Base-by-base conservation (phyloP, 2,888 invertebrate genomes). In the Oeneis ivallda region DNA sequence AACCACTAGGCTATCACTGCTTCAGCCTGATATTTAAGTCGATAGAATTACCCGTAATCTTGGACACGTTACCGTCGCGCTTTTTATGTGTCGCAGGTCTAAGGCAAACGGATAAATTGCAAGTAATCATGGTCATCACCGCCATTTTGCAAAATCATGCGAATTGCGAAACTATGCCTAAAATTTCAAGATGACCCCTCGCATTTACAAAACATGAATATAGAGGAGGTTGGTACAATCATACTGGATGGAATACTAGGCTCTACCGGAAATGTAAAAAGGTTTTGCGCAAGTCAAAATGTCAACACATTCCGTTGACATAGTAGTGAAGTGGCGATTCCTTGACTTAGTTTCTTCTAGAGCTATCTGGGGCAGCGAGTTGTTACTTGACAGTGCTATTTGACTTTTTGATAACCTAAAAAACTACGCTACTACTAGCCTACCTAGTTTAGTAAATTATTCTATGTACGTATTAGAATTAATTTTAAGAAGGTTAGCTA, bases 141-240 rank as follows among this genome's bases (percentile, higher is more conserved):
- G 53, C 10, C 15, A 53, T 53, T n/a, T 53, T 53, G 53, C 53
- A 34, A n/a, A 15, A 53, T 9, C 37, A 6, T 13, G 4, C 37
- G 47, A 9, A 8, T 53, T 53, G 53, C 53, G 53, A 53, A 53
- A 53, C 53, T 34, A 9, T 53, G 34, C 34, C 37, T 37, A 32
- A 52, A 52, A 7, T 26, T n/a, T 17, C 8, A 34, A 53, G 53
- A 53, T 52, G 50, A 52, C 50, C 32, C 17, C 47, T 47, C 15
- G 9, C 9, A 43, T 43, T 5, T 26, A 26, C 26, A 5, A 7
- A 9, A 9, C 15, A 6, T 17, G 2, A 3, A 9, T 17, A 17
- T 2, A 9, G 45, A 15, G 2, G 15, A 2, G 7, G 15, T 45
- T 45, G 13, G 45, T 15, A 17, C 15, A 45, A 50, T 50, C 26